Percentiles rank a stretch among this genome's conserved stretches.
Evolutionary conservation across 1,140 invertebrate genomes (phyloP).

Genomic region (Drosophila paulistorum): DNA sequence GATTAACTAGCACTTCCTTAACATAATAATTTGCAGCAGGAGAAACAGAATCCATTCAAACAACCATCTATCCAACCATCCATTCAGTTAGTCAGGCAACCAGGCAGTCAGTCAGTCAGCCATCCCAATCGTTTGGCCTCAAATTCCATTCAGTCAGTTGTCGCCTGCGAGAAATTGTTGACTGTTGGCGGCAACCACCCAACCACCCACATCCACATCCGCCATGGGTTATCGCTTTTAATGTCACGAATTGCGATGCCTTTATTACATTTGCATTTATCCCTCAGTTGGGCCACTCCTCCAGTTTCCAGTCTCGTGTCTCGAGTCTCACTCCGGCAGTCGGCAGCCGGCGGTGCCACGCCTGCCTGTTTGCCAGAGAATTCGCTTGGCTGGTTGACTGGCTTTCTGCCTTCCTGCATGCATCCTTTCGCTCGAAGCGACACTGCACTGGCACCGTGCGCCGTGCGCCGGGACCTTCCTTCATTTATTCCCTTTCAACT

Average conservation of each 20-base stretch:
- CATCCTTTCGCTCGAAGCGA: slow-evolving; percentile 8
- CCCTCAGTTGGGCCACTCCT: slow-evolving; percentile 8
- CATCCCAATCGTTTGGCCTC: not conserved
- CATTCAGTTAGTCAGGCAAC: not conserved
- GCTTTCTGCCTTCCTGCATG: slow-evolving; percentile 19
- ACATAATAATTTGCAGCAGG: slow-evolving; percentile 27
- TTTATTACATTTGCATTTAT: slow-evolving; percentile 34
- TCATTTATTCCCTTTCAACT: slow-evolving; percentile 34
- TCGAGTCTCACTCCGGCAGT: not conserved
- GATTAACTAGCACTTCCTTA: slow-evolving; percentile 32
- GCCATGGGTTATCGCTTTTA: slow-evolving; percentile 28
- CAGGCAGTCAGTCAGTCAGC: not conserved
- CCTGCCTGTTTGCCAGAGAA: slow-evolving; percentile 16
- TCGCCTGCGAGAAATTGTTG: not conserved
- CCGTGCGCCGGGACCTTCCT: slow-evolving; percentile 20
- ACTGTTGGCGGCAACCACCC: not conserved
- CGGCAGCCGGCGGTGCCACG: not conserved
- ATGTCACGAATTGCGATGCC: slow-evolving; percentile 32
- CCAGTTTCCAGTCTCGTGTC: not conserved
- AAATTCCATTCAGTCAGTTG: slow-evolving; percentile 7
- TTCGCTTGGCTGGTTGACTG: slow-evolving; percentile 17
- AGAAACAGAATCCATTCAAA: slow-evolving; percentile 5
- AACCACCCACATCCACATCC: slow-evolving; percentile 16
- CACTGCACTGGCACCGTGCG: slow-evolving; percentile 1
- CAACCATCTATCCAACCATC: slow-evolving; percentile 1